Base-by-base conservation (phyloP, 2,113 vertebrate species). In the Odontesthes bonariensis region DNA sequence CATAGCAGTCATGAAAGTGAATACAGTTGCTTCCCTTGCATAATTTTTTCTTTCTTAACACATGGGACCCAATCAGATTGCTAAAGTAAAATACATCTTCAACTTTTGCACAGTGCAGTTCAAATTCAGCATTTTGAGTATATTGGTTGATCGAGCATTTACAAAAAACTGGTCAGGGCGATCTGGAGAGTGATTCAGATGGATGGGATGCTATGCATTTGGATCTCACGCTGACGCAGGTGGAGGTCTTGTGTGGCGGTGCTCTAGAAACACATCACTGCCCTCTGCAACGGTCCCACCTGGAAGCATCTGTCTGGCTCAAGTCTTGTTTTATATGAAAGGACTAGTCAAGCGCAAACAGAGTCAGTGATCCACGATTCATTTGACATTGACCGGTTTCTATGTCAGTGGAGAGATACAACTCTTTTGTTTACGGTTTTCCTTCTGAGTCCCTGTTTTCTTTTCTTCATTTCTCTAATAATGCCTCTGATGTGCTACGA, bases 221-320 rank as follows among this genome's bases (percentile, higher is more conserved):
- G 54, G 46, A 66, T 56, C 3, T 8, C 6, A 5, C 79, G 68
- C 69, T 44, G 66, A 69, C 74, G 35, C 59, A 56, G 85, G 76
- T 59, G 69, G 59, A 84, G 55, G 40, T 61, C 56, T n/a, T 56
- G 16, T 53, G 65, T 81, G 84, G 85, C 86, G n/a, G 56, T 4
- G 42, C 59, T 83, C 75, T 83, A 82, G 75, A 78, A 81, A 79
- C 77, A 46, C 77, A 11, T 20, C 2, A 4, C 67, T 73, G 69
- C 73, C 73, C 79, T 60, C 23, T 60, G n/a, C 63, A 90, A 59
- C 27, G 13, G 75, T 89, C 90, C 70, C 83, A 86, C 86, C 86
- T 88, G 89, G 87, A 88, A 88, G 79, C 75, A 59, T 81, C 81
- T 69, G 83, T 79, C 76, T 79, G 80, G 66, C 56, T 75, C 33